phyloP scores from a whole-genome alignment of 2,888 invertebrate species.

The Pyrocoelia pectoralis region DNA sequence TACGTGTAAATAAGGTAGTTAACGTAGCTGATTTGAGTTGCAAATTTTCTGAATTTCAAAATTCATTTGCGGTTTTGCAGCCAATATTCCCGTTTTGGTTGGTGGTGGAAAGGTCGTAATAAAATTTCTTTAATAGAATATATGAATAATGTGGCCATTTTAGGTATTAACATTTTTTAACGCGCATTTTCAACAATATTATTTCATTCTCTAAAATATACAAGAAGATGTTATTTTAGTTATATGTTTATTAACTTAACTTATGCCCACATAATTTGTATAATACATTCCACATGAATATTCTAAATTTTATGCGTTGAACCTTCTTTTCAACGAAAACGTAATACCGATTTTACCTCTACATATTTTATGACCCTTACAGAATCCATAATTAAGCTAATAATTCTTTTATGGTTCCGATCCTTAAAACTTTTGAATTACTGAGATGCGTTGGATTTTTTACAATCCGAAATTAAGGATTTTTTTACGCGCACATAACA shows the following conservation, averaged over 20 bases:
- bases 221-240: slow-evolving; percentile 26
- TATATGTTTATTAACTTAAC: slow-evolving; percentile 25
- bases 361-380: slow-evolving; percentile 28
- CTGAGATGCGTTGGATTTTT: slow-evolving; percentile 24
- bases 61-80: slow-evolving; percentile 19
- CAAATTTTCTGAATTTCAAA: slow-evolving; percentile 36
- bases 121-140: slow-evolving; percentile 10
- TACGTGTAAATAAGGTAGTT: slow-evolving; percentile 42
- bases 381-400: slow-evolving; percentile 33
- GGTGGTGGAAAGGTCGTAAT: slow-evolving; percentile 17
- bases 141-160: not conserved
- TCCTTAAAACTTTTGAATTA: slow-evolving; percentile 32
- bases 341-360: slow-evolving; percentile 25
- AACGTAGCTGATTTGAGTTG: slow-evolving; percentile 44
- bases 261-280: slow-evolving; percentile 23
- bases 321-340: slow-evolving; percentile 6
- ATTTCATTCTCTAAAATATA: slow-evolving; percentile 26
- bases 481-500: slow-evolving; percentile 24
- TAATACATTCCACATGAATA: slow-evolving; percentile 26
- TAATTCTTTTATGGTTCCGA: slow-evolving; percentile 31
- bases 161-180: not conserved
- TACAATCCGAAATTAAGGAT: slow-evolving; percentile 29
- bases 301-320: slow-evolving; percentile 19
- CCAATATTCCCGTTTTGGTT: slow-evolving; percentile 29
- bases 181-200: not conserved